A percentile compares a stretch with the other conserved stretches of the same genome.
These are phyloP conservation scores for Ditula angustiorana DNA, from an alignment of 2,888 invertebrate species.

Conservation along the genomic window DNA sequence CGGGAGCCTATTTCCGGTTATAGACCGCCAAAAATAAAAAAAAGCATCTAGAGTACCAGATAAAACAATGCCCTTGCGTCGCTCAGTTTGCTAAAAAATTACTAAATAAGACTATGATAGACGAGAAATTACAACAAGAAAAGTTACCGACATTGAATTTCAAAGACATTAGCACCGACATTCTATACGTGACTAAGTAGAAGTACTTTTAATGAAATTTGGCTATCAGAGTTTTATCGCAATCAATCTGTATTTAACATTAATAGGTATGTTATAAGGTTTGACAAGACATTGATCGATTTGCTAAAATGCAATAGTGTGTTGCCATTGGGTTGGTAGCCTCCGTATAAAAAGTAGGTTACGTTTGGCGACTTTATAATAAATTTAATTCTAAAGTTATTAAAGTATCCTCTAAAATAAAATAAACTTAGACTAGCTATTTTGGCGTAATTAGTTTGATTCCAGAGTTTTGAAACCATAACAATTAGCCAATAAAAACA, in stretches of 20 bases:
- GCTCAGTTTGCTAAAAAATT: too few relatives aligned
- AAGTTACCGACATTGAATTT: constrained; percentile 24
- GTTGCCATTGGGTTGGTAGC: background rate
- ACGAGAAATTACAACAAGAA: constrained; percentile 8
- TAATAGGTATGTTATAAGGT: constrained; percentile 54
- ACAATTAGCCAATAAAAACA: too few relatives aligned
- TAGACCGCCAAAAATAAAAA: too few relatives aligned
- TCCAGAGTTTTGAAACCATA: too few relatives aligned
- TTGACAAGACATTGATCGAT: constrained; percentile 60
- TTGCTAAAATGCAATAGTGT: constrained; percentile 32
- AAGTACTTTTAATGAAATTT: constrained; percentile 32
- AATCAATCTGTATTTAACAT: constrained; percentile 58
- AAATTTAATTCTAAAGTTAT: background rate
- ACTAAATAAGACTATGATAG: background rate
- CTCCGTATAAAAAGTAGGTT: background rate
- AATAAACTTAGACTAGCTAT: too few relatives aligned
- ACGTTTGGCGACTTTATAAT: background rate
- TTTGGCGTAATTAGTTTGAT: too few relatives aligned
- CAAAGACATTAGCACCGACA: constrained; percentile 13
- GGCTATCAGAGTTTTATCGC: constrained; percentile 31
- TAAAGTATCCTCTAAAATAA: background rate
- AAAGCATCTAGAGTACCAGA: too few relatives aligned
- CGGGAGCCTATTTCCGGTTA: too few relatives aligned
- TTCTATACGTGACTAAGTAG: constrained; percentile 6
- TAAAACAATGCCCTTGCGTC: too few relatives aligned